Evolutionary conservation across 2,888 invertebrate species (phyloP).

Genomic region (Ectemnius lituratus): DNA sequence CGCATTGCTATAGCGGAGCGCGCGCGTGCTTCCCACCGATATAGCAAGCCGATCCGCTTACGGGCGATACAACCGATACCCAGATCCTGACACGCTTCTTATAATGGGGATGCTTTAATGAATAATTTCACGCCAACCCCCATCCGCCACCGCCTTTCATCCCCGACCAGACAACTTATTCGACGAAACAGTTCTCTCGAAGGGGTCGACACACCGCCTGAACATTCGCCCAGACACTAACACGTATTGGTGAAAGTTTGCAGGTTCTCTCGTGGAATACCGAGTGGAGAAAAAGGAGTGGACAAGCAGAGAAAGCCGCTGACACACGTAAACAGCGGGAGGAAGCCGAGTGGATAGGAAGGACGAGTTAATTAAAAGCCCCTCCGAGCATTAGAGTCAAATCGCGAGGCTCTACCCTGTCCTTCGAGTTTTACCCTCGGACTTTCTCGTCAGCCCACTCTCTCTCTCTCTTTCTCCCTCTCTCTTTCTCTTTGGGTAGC

Average conservation of each 20-base stretch:
- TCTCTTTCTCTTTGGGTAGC: conserved; percentile 12
- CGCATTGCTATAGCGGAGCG: conserved; percentile 34
- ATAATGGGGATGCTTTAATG: conserved; percentile 14
- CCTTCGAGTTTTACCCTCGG: conserved; percentile 5
- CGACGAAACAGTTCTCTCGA: background rate
- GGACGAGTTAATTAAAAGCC: conserved; percentile 69
- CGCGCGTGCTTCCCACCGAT: conserved; percentile 30
- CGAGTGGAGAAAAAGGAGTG: conserved; percentile 29
- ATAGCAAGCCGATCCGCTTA: conserved; percentile 35
- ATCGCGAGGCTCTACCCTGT: conserved; percentile 54
- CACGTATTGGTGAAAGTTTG: conserved; percentile 20
- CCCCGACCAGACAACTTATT: background rate
- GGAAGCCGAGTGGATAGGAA: conserved; percentile 62
- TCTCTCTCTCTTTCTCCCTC: conserved; percentile 3
- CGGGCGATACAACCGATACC: conserved; percentile 29
- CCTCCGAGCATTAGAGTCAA: conserved; percentile 65
- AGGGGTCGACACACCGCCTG: background rate
- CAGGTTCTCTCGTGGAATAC: conserved; percentile 53
- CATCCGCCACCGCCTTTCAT: background rate
- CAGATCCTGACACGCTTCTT: conserved; percentile 17
- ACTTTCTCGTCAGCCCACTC: conserved; percentile 23
- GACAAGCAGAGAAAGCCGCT: conserved; percentile 57
- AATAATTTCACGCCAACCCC: conserved; percentile 25
- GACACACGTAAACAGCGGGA: conserved; percentile 70
- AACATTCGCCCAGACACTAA: conserved; percentile 20